Percentiles rank a stretch among this genome's conserved stretches.
Conservation (phyloP, 2,797 vertebrate species). For the Lophura swinhoii region DNA sequence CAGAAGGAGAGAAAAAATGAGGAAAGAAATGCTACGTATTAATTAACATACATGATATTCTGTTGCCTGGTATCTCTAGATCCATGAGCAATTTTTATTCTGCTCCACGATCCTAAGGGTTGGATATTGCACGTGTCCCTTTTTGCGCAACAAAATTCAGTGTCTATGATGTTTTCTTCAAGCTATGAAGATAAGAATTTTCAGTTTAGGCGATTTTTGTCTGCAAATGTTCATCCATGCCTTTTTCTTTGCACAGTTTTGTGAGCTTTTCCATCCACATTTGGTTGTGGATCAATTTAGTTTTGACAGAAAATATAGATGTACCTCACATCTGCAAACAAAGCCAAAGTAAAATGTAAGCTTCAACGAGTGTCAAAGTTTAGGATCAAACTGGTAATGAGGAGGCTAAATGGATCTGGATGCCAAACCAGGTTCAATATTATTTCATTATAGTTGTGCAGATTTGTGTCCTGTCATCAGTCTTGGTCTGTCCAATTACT, state of each 20-base stretch:
- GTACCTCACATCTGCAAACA: neutral
- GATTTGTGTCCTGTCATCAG: neutral
- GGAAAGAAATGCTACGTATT: neutral
- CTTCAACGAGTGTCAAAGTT: neutral
- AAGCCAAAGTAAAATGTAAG: neutral
- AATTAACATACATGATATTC: neutral
- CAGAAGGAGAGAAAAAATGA: neutral
- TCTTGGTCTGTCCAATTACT: neutral
- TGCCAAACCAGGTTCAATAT: neutral
- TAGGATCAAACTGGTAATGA: neutral
- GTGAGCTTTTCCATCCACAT: neutral
- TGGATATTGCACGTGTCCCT: no score
- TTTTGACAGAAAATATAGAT: neutral
- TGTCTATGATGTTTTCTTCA: neutral
- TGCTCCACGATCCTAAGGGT: neutral
- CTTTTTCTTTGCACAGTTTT: neutral
- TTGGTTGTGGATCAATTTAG: neutral
- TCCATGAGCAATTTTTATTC: neutral
- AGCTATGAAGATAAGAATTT: neutral
- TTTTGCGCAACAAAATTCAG: neutral
- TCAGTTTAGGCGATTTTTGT: neutral
- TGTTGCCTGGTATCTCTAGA: neutral
- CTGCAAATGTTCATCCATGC: neutral
- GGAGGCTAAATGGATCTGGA: neutral
- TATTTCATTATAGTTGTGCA: neutral